phyloP scores from a whole-genome alignment of 1,140 invertebrate species.

The Ips typographus region DNA sequence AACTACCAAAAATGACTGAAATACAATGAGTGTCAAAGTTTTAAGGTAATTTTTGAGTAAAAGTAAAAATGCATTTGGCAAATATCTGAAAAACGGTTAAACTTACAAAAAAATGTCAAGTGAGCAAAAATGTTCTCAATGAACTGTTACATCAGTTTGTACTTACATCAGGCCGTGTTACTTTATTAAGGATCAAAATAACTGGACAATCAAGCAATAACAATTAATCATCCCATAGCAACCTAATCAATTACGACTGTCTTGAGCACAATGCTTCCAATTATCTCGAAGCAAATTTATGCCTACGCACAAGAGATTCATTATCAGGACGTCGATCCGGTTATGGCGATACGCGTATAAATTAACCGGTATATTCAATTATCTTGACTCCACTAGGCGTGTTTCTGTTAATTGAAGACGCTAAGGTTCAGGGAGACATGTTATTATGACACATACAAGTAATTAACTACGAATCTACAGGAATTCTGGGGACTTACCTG shows the following conservation, averaged over 20 bases:
- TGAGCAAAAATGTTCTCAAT: no score
- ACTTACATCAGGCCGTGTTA: no score
- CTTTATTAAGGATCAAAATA: no score
- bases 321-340: conserved; percentile 20
- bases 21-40: no score
- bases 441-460: no score
- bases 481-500: conserved; percentile 62
- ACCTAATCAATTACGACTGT: conserved; percentile 25
- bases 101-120: no score
- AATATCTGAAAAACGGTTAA: no score
- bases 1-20: no score
- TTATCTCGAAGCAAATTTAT: conserved; percentile 28
- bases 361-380: conserved; percentile 15
- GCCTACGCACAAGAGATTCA: conserved; percentile 18
- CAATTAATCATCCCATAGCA: conserved; percentile 13
- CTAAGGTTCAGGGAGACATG: background rate
- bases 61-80: no score
- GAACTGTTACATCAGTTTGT: no score
- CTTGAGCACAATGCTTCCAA: conserved; percentile 21
- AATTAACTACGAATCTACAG: no score
- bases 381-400: background rate
- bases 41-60: no score
- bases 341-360: conserved; percentile 4
- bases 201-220: background rate
- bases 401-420: conserved; percentile 3